Evolutionary conservation across 2,888 invertebrate genomes (phyloP).

Genomic region (Listrodromus nycthemerus): DNA sequence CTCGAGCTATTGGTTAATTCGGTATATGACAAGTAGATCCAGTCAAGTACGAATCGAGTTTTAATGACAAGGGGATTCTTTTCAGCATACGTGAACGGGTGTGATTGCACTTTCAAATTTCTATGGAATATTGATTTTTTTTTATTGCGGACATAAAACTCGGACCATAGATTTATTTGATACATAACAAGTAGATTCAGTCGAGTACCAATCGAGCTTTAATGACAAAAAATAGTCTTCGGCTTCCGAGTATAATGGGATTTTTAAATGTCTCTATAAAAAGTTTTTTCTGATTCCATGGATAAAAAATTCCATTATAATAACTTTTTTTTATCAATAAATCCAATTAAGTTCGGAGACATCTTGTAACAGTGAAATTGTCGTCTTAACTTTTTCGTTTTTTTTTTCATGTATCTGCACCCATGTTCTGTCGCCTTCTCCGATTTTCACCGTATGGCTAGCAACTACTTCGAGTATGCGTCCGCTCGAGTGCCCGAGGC

Average conservation of each 20-base stretch:
- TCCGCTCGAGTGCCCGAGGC: conserved; percentile 30
- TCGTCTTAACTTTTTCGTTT: background rate
- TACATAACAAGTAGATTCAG: conserved; percentile 25
- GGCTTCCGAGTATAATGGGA: background rate
- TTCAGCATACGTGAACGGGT: background rate
- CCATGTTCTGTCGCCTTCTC: background rate
- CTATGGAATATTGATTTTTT: background rate
- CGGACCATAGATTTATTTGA: conserved; percentile 41
- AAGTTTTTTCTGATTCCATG: background rate
- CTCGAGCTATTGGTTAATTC: conserved; percentile 47
- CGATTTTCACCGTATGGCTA: conserved; percentile 24
- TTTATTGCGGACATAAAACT: conserved; percentile 39
- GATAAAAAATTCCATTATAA: background rate
- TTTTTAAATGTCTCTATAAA: background rate
- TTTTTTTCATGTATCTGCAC: background rate
- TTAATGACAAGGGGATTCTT: background rate
- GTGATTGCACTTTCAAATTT: background rate
- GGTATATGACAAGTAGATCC: conserved; percentile 24
- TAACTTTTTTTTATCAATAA: background rate
- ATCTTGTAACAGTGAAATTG: background rate
- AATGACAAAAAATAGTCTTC: background rate
- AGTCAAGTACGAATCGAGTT: conserved; percentile 5
- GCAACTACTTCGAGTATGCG: background rate
- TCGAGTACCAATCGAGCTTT: background rate
- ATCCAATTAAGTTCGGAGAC: background rate